phyloP scores from a whole-genome alignment of 2,888 invertebrate genomes.

The Leptinotarsa juncta region DNA sequence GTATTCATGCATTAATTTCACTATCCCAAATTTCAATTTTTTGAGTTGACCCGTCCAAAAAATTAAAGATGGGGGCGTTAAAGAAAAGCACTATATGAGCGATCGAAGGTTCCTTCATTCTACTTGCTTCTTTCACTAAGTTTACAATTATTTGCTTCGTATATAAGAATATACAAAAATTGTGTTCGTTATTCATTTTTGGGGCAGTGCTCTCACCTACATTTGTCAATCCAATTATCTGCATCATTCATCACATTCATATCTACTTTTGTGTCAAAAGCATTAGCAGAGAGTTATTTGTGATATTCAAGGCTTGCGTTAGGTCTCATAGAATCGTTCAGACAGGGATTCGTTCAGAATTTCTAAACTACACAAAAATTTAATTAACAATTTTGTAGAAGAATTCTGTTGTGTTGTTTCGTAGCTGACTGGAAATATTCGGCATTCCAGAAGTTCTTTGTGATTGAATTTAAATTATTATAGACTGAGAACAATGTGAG shows the following conservation, averaged over 20 bases:
- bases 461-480: constrained; percentile 32
- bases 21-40: no score
- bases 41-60: no score
- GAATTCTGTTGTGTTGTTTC: constrained; percentile 37
- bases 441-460: constrained; percentile 26
- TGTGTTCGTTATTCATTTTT: neutral
- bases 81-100: no score
- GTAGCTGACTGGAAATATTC: constrained; percentile 30
- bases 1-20: no score
- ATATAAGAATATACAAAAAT: neutral
- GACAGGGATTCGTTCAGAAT: constrained; percentile 27
- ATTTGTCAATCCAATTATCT: constrained; percentile 7
- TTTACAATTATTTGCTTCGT: neutral
- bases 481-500: constrained; percentile 20
- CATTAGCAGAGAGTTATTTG: constrained; percentile 4
- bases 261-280: constrained; percentile 19
- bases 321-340: constrained; percentile 9
- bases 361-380: constrained; percentile 36
- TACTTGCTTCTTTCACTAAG: no score
- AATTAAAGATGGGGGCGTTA: no score
- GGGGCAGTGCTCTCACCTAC: neutral
- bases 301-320: constrained; percentile 19
- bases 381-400: constrained; percentile 40
- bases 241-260: constrained; percentile 6
- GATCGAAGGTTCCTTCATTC: no score